Evolutionary conservation across 2,797 vertebrate species (phyloP), one percentile per base, ranked within the genome.

Genomic region (Dryobates pubescens): DNA sequence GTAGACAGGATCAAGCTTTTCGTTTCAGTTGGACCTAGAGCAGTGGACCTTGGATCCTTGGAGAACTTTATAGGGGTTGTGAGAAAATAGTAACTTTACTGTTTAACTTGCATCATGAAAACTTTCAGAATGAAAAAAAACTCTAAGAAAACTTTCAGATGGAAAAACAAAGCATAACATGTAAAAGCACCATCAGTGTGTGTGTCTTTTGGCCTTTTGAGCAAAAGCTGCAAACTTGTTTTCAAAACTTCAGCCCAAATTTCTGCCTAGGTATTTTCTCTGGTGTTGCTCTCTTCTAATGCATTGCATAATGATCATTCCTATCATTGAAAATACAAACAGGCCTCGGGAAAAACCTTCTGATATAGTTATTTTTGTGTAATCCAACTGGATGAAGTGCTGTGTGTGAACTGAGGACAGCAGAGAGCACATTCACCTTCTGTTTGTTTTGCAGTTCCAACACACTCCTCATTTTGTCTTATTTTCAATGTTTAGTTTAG

Each of bases 371-470:
- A 71, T 71, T 83, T 70, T 4, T 49, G 38, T 68, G 27, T 41
- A 69, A 19, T 73, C 30, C 82, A 89, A n/a, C 57, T 58, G 41
- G 67, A 68, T 74, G 73, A 81, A 83, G 61, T 92, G 57, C n/a
- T n/a, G 24, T 1, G 0, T 64, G 17, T 49, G 43, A 92, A 82
- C 51, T 34, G 65, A 79, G 15, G 24, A 30, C 27, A 68, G 54
- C 3, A 68, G 79, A 73, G 36, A 74, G 71, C 3, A 1, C 41
- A 13, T 24, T 78, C 0, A 0, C 58, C 58, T 76, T 79, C 72
- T 70, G 61, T 89, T 94, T 91, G 57, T 58, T 88, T 94, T 77
- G 13, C 29, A 29, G 72, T 85, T 84, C 90, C 45, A 89, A 90
- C 29, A n/a, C 26, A 87, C 73, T 69, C 15, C 41, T 53, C 1